These are phyloP conservation scores for Atherinosoma microstoma DNA, from an alignment of 2,797 vertebrate genomes.

Conservation along the genomic window DNA sequence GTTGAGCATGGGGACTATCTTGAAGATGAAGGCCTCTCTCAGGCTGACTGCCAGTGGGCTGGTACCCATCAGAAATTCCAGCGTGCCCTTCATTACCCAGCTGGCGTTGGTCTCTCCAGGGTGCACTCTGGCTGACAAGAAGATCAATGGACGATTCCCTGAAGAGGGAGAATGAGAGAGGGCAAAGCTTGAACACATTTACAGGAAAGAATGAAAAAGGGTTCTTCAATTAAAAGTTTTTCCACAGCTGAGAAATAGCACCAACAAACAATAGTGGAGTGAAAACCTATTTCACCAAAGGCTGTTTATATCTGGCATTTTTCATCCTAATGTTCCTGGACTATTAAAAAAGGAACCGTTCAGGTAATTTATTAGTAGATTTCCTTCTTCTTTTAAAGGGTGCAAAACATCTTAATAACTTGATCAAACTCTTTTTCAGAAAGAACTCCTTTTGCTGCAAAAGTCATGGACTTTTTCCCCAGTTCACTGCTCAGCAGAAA, in stretches of 20 bases:
- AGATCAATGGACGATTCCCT: conserved; percentile 96
- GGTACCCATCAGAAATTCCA: conserved; percentile 96
- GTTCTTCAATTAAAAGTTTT: conserved; percentile 48
- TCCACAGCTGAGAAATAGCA: conserved; percentile 25
- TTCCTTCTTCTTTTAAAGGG: conserved; percentile 7
- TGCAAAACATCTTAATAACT: conserved; percentile 1
- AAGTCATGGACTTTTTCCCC: background rate
- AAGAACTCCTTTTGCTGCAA: conserved; percentile 3
- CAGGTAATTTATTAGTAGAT: background rate
- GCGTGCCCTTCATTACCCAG: conserved; percentile 99
- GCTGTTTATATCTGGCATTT: conserved; percentile 1
- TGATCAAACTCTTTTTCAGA: background rate
- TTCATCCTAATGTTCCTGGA: conserved; percentile 20
- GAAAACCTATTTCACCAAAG: conserved; percentile 17
- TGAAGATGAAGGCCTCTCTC: conserved; percentile 96
- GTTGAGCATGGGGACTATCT: conserved; percentile 99
- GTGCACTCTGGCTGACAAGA: conserved; percentile 95
- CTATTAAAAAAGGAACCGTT: conserved; percentile 6
- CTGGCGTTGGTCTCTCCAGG: conserved; percentile 98
- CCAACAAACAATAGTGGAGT: conserved; percentile 3
- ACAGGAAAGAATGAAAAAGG: conserved; percentile 11
- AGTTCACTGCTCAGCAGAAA: background rate
- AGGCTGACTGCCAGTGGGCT: conserved; percentile 90
- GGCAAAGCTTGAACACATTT: conserved; percentile 28
- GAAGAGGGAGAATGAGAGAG: conserved; percentile 49